Evolutionary conservation across 2,797 vertebrate genomes (phyloP), one percentile per base, ranked within the genome.

Genomic region (Crenuchus spilurus): DNA sequence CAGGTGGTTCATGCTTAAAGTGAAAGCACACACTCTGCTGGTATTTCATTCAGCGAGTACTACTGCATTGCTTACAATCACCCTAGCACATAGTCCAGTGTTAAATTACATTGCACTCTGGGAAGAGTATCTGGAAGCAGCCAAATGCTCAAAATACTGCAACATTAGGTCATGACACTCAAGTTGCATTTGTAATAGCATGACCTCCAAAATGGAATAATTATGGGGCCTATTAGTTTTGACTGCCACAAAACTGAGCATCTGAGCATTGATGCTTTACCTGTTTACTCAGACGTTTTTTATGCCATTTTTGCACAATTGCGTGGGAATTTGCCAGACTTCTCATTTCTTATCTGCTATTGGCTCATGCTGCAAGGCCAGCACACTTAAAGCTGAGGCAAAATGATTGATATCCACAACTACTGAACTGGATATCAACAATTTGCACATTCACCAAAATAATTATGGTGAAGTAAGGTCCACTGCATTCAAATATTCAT

Each of bases 291-390:
- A 42, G 54, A 52, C 57, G 6, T 18, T 5, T 18, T 51, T 31
- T 62, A 10, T 61, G 22, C 60, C 2, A n/a, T 51, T 62, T 31
- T 24, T 68, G 46, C 10, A 20, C 37, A 55, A 16, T 69, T 55
- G 1, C 72, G 60, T 81, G 80, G 75, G 75, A 81, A 84, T 42
- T 52, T 67, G 52, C 77, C 77, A 82, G 72, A 76, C 77, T 51
- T 77, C 28, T 44, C 18, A 58, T 70, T 71, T 80, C 70, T 80
- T 82, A 84, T 82, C 28, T 68, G 55, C 54, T 20, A 28, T 64
- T 77, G 49, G 70, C 65, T 69, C 67, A 64, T 24, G 35, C 24
- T 69, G 24, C 54, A 75, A 72, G 72, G 68, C 33, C 52, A 81
- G 75, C 51, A 63, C 22, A 28, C 16, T 42, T 16, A 37, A 37